Percentiles rank a stretch among this genome's conserved stretches.
These are phyloP conservation scores for Hydrolagus affinis DNA, from an alignment of 2,113 vertebrate genomes.

Conservation along the genomic window DNA sequence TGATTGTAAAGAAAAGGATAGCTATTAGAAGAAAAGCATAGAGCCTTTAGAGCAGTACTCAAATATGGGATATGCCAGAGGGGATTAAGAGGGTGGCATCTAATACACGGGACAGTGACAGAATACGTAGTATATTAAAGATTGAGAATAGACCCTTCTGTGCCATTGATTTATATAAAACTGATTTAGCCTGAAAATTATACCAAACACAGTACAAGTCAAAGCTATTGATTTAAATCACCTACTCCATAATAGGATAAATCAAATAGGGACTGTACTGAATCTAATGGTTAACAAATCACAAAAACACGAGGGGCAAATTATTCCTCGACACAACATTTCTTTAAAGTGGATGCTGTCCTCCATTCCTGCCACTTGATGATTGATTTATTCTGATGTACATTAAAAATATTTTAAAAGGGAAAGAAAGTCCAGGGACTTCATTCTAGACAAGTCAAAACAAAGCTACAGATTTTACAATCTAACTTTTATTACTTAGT, in stretches of 20 bases:
- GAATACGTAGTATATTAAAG: no score
- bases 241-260: not conserved
- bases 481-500: not conserved
- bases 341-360: no score
- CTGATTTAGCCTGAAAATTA: not conserved
- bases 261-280: not conserved
- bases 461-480: not conserved
- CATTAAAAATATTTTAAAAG: not conserved
- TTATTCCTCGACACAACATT: no score
- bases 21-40: no score
- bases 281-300: not conserved
- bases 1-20: no score
- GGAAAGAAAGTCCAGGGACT: not conserved
- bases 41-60: no score
- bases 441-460: not conserved
- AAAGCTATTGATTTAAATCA: not conserved
- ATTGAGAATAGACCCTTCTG: no score
- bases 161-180: not conserved
- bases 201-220: not conserved
- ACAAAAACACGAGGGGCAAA: not conserved
- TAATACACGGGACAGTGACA: no score
- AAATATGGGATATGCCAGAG: no score
- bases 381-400: not conserved
- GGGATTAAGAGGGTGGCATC: no score
- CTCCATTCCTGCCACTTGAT: not conserved